A percentile compares a stretch with the other conserved stretches of the same genome.
phyloP scores from a whole-genome alignment of 2,888 invertebrate species.

The Allophyes oxyacanthae region DNA sequence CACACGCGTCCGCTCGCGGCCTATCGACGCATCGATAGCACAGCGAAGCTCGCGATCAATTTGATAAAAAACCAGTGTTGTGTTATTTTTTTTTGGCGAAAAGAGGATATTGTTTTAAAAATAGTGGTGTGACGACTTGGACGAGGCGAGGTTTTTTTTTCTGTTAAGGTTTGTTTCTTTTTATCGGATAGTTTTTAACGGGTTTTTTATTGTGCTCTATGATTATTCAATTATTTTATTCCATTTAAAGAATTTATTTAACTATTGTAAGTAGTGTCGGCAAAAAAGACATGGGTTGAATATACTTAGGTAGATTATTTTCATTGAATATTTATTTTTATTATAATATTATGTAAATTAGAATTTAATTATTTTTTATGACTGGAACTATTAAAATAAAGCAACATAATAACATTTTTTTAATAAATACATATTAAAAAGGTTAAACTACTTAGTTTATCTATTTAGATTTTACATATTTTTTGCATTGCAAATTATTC shows the following conservation, averaged over 20 bases:
- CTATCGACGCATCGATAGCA: slow-evolving; percentile 66
- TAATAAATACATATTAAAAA: slow-evolving; percentile 25
- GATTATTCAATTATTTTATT: slow-evolving; percentile 38
- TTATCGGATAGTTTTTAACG: slow-evolving; percentile 32
- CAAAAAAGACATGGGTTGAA: slow-evolving; percentile 13
- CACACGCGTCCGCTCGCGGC: slow-evolving; percentile 59
- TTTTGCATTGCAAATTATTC: no score
- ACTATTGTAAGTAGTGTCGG: slow-evolving; percentile 2
- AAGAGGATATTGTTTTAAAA: slow-evolving; percentile 64
- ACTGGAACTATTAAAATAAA: neutral
- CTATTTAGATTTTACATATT: neutral
- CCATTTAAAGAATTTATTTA: slow-evolving; percentile 4
- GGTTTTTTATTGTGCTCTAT: slow-evolving; percentile 36
- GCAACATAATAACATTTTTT: neutral
- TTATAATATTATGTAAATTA: slow-evolving; percentile 5
- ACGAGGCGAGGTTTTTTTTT: slow-evolving; percentile 67
- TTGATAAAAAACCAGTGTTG: slow-evolving; percentile 69
- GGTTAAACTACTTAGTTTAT: slow-evolving; percentile 2
- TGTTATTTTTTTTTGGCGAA: slow-evolving; percentile 61
- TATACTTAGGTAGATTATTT: slow-evolving; percentile 5
- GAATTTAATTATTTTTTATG: neutral
- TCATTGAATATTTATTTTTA: slow-evolving; percentile 6
- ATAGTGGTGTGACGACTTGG: slow-evolving; percentile 70
- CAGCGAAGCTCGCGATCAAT: slow-evolving; percentile 65
- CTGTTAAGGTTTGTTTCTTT: slow-evolving; percentile 67